These are phyloP conservation scores for Drosophila aff. DNA, from an alignment of 1,140 invertebrate species.

Conservation along the genomic window DNA sequence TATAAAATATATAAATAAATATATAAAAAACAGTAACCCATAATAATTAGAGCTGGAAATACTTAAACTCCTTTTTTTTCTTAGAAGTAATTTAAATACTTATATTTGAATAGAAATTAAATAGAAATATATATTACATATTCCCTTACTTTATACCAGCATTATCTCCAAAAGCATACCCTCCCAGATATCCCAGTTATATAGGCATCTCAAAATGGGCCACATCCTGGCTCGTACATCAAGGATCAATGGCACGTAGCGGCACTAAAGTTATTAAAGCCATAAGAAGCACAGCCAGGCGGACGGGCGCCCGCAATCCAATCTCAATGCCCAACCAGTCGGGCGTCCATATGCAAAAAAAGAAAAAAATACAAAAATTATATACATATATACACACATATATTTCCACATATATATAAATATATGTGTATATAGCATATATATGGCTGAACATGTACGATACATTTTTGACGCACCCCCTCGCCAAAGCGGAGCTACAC, in stretches of 20 bases:
- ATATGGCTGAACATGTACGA: conserved; percentile 19
- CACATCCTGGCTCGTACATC: conserved; percentile 51
- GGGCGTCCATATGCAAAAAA: conserved; percentile 75
- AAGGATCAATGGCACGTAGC: conserved; percentile 81
- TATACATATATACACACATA: background rate
- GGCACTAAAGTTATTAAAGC: conserved; percentile 81
- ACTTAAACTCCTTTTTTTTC: background rate
- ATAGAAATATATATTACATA: background rate
- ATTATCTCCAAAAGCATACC: background rate
- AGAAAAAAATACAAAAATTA: conserved; percentile 28
- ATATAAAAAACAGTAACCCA: background rate
- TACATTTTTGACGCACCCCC: conserved; percentile 70
- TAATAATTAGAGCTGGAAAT: background rate
- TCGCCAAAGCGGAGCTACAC: conserved; percentile 31
- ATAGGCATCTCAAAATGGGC: conserved; percentile 16
- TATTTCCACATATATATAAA: conserved; percentile 2
- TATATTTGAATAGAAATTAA: background rate
- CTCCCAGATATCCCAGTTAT: background rate
- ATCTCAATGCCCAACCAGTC: conserved; percentile 58
- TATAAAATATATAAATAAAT: background rate
- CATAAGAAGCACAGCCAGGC: conserved; percentile 72
- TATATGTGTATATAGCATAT: conserved; percentile 1
- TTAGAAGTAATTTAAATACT: no score
- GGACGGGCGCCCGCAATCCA: conserved; percentile 60
- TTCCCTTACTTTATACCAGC: background rate